Percentiles rank a stretch among this genome's conserved stretches.
Evolutionary conservation across 2,797 vertebrate genomes (phyloP).

Genomic region (Cirrhinus mrigala): DNA sequence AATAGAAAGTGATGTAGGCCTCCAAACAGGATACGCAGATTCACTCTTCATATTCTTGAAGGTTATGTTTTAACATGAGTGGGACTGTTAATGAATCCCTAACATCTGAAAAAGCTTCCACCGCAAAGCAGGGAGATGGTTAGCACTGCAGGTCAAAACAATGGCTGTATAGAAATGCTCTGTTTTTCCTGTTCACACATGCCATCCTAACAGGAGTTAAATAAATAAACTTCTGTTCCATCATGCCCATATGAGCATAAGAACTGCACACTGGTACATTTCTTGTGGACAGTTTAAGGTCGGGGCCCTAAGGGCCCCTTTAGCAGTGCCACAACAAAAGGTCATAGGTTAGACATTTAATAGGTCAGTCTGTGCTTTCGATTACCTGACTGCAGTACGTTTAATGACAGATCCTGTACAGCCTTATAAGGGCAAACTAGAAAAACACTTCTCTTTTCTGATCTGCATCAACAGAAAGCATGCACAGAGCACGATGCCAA

Average conservation of each 20-base stretch:
- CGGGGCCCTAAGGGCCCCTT: background rate
- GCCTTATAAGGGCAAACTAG: conserved; percentile 61
- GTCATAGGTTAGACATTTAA: conserved; percentile 34
- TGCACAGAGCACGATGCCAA: conserved; percentile 51
- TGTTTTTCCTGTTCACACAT: background rate
- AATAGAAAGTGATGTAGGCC: conserved; percentile 32
- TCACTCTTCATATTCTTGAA: background rate
- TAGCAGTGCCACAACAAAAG: conserved; percentile 9
- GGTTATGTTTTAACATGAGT: background rate
- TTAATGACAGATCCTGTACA: conserved; percentile 27
- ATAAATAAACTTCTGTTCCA: background rate
- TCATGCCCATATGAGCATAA: conserved; percentile 16
- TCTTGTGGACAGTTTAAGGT: conserved; percentile 14
- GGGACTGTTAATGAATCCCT: background rate
- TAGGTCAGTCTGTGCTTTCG: conserved; percentile 26
- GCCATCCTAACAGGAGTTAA: background rate
- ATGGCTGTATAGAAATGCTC: background rate
- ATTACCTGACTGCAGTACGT: conserved; percentile 35
- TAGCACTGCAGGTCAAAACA: conserved; percentile 5
- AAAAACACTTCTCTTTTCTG: conserved; percentile 40
- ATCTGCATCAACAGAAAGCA: conserved; percentile 52
- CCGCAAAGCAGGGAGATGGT: background rate
- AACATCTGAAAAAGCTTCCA: background rate
- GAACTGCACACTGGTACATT: background rate
- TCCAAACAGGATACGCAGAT: conserved; percentile 41